Base-by-base conservation (phyloP, 2,888 invertebrate genomes). In the Pheosia tremula region DNA sequence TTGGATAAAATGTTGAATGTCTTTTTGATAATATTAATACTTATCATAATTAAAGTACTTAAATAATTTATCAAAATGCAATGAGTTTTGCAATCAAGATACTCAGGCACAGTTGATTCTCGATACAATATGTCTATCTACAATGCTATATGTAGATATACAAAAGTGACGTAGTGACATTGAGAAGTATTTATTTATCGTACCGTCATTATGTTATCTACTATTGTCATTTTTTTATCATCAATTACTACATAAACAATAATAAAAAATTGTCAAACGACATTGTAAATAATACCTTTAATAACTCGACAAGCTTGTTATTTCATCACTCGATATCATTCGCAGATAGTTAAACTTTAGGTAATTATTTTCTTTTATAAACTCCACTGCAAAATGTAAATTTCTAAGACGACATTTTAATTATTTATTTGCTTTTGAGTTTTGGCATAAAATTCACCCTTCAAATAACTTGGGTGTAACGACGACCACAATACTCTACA, bases 211-310 rank as follows among this genome's bases (percentile, higher is more conserved):
- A 36, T 11, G 53, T 10, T 53, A 37, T 37, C 37, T 37, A 53
- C 53, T 53, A 37, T 53, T 53, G 36, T 7, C 53, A 53, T 53
- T 37, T 53, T 53, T 37, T 53, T 53, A 53, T 53, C 53, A 37
- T 11, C 37, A 52, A 24, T 24, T 49, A 36, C 11, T 9, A 53
- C 11, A 37, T 38, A 53, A 53, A 53, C 53, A 53, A 53, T 53
- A 53, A 53, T 53, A 53, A 53, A 53, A 53, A 53, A 5, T 37
- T 37, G 53, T 37, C 53, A 53, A 37, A 6, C 53, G 52, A 52
- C 36, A 52, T 52, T 52, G 8, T 4, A 52, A 52, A 4, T 52
- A 11, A 10, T 24, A 24, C 2, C 24, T 37, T 9, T 11, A 53
- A 53, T 37, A 37, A 53, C 37, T 53, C 11, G 53, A 37, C 24